phyloP scores from a whole-genome alignment of 1,140 invertebrate species.

The Diabrotica undecimpunctata region DNA sequence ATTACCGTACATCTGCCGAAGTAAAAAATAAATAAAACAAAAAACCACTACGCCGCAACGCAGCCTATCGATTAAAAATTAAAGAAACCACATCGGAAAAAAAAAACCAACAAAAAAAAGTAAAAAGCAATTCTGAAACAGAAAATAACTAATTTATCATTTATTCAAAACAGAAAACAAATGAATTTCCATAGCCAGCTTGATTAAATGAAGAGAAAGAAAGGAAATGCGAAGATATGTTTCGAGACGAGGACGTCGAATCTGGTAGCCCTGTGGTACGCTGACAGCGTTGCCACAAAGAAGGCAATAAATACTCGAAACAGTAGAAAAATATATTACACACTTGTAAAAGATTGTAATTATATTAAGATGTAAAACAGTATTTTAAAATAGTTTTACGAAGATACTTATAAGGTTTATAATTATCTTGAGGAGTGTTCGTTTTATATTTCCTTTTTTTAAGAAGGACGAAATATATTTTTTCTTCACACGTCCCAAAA shows the following conservation, averaged over 20 bases:
- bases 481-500: too few relatives aligned
- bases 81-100: slow-evolving; percentile 11
- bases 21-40: neutral
- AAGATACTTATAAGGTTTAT: too few relatives aligned
- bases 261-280: slow-evolving; percentile 12
- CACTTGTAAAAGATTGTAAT: too few relatives aligned
- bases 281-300: too few relatives aligned
- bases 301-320: too few relatives aligned
- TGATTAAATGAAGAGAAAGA: slow-evolving; percentile 28
- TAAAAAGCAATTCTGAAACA: slow-evolving; percentile 22
- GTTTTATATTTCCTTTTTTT: too few relatives aligned
- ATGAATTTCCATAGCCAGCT: slow-evolving; percentile 37
- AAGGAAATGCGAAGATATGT: neutral
- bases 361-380: too few relatives aligned
- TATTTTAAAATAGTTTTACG: too few relatives aligned
- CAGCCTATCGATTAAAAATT: slow-evolving; percentile 28
- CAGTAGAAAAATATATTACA: too few relatives aligned
- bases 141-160: slow-evolving; percentile 39
- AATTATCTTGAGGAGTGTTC: too few relatives aligned
- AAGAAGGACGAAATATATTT: too few relatives aligned
- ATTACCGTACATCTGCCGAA: slow-evolving; percentile 5
- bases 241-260: slow-evolving; percentile 9
- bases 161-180: slow-evolving; percentile 37
- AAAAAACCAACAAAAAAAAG: slow-evolving; percentile 11
- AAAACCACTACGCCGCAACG: neutral